Conservation (phyloP, 2,113 vertebrate genomes). For the Drymodes brunneopygia region DNA sequence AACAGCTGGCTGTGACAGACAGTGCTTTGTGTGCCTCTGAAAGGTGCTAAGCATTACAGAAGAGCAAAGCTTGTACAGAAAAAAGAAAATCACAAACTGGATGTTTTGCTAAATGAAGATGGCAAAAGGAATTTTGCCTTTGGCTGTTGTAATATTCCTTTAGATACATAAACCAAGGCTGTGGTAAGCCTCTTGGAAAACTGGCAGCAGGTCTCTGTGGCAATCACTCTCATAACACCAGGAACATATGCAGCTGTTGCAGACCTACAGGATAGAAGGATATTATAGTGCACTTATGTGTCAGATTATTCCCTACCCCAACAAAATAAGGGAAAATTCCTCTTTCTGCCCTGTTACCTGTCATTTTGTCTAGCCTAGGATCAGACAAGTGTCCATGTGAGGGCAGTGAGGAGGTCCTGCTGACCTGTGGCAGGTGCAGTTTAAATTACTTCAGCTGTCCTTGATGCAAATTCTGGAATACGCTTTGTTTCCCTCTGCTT, state of each 20-base stretch:
- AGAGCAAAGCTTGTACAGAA: not conserved
- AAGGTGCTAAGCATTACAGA: not conserved
- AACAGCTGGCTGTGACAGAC: slow-evolving; percentile 20
- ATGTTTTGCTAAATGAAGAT: not conserved
- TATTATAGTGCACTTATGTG: not conserved
- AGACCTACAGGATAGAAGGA: not conserved
- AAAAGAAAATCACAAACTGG: not conserved
- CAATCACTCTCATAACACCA: not conserved
- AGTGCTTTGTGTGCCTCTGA: not conserved
- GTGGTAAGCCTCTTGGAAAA: not conserved
- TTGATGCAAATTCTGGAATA: not conserved
- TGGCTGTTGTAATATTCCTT: not conserved
- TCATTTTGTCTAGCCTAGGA: not conserved
- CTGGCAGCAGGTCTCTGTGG: not conserved
- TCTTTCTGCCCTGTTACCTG: not conserved
- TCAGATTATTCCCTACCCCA: not conserved
- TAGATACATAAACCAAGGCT: not conserved
- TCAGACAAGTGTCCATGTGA: not conserved
- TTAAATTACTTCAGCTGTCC: not conserved
- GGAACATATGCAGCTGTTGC: not conserved
- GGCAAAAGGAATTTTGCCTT: not conserved
- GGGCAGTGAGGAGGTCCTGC: not conserved
- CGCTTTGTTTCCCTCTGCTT: not conserved
- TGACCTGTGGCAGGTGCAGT: not conserved
- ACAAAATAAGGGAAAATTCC: not conserved